A percentile compares a stretch with the other conserved stretches of the same genome.
phyloP scores from a whole-genome alignment of 2,888 invertebrate species.

The Agonopterix arenella region DNA sequence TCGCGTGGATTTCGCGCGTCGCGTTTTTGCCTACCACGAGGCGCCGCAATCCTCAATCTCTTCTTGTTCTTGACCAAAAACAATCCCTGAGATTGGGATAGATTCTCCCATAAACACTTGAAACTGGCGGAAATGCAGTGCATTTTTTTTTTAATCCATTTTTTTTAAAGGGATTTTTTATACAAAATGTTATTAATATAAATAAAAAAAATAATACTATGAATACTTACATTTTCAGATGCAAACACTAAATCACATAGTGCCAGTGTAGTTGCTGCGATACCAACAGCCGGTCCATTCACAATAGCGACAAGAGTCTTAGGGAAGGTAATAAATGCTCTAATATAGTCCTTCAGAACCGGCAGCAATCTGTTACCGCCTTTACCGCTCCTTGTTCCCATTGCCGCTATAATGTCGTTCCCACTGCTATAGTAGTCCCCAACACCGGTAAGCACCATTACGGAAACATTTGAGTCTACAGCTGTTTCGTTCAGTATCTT shows the following conservation, averaged over 20 bases:
- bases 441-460: slow-evolving; percentile 87
- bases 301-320: slow-evolving; percentile 92
- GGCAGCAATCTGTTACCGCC: slow-evolving; percentile 25
- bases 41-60: too few species aligned
- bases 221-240: slow-evolving; percentile 86
- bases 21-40: too few species aligned
- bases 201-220: too few species aligned
- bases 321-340: slow-evolving; percentile 89
- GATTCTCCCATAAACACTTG: too few species aligned
- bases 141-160: too few species aligned
- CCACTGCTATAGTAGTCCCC: slow-evolving; percentile 92
- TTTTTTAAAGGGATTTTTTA: too few species aligned
- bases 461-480: slow-evolving; percentile 78
- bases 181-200: too few species aligned
- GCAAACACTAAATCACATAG: slow-evolving; percentile 94
- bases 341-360: slow-evolving; percentile 79
- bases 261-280: slow-evolving; percentile 89
- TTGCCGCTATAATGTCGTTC: slow-evolving; percentile 78
- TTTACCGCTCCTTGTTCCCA: slow-evolving; percentile 21
- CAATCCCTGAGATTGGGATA: too few species aligned
- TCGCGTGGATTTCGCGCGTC: too few species aligned
- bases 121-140: too few species aligned
- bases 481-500: slow-evolving; percentile 82
- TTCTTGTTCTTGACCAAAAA: too few species aligned
- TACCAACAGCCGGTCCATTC: slow-evolving; percentile 96